Evolutionary conservation across 2,113 vertebrate species (phyloP), one percentile per base, ranked within the genome.

Genomic region (Oncorhynchus tshawytscha): DNA sequence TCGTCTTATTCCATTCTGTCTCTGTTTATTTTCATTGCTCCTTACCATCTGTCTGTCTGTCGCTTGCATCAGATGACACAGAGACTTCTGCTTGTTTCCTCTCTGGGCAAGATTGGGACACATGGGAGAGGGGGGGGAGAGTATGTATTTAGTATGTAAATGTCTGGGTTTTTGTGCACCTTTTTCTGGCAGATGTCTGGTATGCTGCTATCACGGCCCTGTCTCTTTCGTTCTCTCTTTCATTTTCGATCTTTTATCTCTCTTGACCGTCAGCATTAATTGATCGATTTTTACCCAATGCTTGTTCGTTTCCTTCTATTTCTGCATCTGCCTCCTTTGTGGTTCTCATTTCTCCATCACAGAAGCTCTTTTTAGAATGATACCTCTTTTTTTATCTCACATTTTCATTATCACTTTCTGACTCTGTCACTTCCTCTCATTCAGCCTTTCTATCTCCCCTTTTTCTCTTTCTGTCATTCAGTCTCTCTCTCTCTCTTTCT

Each of bases 181-280:
- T 76, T 88, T 49, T 49, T 79, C 51, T 70, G 64, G 81, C 71
- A 74, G 70, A 75, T 22, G n/a, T 49, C 39, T 69, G 54, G 64
- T 60, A 27, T 77, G 59, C 54, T 62, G 72, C 70, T 66, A 67
- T 67, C 48, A 71, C 89, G 91, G 89, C 92, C 92, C 90, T 84
- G 85, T 87, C 82, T 67, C 25, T 74, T 70, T 39, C 15, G 73
- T 67, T 62, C 57, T 25, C 67, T 8, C 29, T 8, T 31, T 3
- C 39, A 39, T 39, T 62, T 20, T 22, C 1, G 16, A 39, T 62
- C 64, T 74, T 78, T 80, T 25, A 54, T 62, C 75, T 75, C 66
- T 79, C 59, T 45, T 82, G 65, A 39, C 62, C 74, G 81, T 88
- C 45, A 29, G 66, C 72, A 31, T 81, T 72, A 69, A 60, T 77